These are phyloP conservation scores for Acrobasis suavella DNA, from an alignment of 2,888 invertebrate species.

Conservation along the genomic window DNA sequence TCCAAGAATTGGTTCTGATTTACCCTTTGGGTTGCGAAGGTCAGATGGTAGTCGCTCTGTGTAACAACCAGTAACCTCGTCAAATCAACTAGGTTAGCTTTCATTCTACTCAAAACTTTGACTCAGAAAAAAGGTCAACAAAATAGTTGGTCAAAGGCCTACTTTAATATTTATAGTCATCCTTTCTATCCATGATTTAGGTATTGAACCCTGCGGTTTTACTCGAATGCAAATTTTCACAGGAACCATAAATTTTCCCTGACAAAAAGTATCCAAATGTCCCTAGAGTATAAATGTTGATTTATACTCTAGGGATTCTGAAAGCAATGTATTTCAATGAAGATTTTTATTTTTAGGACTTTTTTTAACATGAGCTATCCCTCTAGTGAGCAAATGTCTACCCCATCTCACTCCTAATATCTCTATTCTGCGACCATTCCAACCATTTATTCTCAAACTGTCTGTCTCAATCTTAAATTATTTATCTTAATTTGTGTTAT, in stretches of 20 bases:
- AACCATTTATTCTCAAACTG: no score
- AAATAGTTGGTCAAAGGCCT: not conserved
- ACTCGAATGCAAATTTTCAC: not conserved
- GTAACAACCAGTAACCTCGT: no score
- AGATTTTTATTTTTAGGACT: not conserved
- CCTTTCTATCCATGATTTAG: not conserved
- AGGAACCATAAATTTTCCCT: not conserved
- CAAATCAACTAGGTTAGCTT: no score
- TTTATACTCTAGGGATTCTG: not conserved
- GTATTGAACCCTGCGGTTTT: conserved; percentile 7
- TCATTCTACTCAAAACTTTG: not conserved
- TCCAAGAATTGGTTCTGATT: no score
- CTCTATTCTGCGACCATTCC: no score
- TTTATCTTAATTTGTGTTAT: no score
- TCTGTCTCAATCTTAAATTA: no score
- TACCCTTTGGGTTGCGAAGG: no score
- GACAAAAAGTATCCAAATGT: not conserved
- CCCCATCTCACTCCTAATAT: no score
- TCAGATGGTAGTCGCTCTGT: no score
- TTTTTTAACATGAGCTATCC: no score
- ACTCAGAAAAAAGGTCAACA: not conserved
- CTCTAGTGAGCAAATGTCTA: no score
- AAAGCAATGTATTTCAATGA: not conserved
- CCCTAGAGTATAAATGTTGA: not conserved
- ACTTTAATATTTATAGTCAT: not conserved